Evolutionary conservation across 2,797 vertebrate species (phyloP), one percentile per base, ranked within the genome.

Genomic region (Rhinatrema bivittatum): DNA sequence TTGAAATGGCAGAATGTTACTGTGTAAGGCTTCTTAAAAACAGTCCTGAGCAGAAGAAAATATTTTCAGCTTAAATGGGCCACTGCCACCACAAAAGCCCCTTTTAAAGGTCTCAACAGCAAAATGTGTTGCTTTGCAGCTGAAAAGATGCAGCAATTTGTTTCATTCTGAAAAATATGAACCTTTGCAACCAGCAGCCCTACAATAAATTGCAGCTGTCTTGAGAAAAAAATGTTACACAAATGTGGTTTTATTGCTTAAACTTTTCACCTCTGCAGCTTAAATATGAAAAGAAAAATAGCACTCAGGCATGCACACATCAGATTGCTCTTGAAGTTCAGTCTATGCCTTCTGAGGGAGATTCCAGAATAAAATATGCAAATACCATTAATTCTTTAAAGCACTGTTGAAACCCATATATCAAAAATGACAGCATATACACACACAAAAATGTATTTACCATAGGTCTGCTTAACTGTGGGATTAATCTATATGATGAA

Each of bases 251-350:
- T 76, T 78, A 70, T 72, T 65, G 50, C 54, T 67, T 78, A 56
- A 81, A 76, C 65, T 79, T 76, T 79, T 79, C 75, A 78, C 70
- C 71, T 65, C 50, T 40, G 41, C 56, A 28, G 56, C 33, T 64
- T 4, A 55, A 54, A 49, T 51, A 56, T 37, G 50, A 28, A 62
- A 33, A 14, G 7, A 27, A 23, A 17, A 36, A 38, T 27, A 38
- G 29, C 2, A 1, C 41, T 3, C n/a, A 18, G 22, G 53, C 3
- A 2, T 21, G 21, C 16, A 34, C 13, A 18, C 15, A 29, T 32
- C 24, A 15, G 23, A 25, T 44, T 32, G 29, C 23, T 13, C 14
- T n/a, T n/a, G 10, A 13, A 27, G 45, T 61, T 25, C 44, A 25
- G 5, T 37, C 5, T 39, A 32, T 42, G 39, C 24, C 62, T 56